Evolutionary conservation across 2,797 vertebrate species (phyloP).

Genomic region (Spinus pinus): DNA sequence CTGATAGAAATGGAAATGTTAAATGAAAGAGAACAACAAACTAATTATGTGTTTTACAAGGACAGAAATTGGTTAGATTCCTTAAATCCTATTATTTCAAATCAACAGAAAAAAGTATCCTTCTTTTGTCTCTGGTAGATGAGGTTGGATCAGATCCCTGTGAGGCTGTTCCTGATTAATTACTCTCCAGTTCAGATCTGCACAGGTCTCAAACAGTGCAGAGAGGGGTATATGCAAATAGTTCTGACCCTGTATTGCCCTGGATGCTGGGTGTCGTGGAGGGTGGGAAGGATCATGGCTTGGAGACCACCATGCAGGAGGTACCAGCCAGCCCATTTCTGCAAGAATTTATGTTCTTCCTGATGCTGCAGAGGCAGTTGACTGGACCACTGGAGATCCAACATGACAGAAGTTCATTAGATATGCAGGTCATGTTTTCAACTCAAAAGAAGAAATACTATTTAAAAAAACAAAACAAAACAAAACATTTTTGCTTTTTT

Average conservation of each 20-base stretch:
- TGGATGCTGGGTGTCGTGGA: accelerated
- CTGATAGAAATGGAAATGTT: not conserved
- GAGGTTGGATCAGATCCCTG: not conserved
- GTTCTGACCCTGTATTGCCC: not conserved
- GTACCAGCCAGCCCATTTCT: not conserved
- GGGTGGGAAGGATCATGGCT: not conserved
- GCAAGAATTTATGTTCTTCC: not conserved
- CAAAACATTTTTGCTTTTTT: not conserved
- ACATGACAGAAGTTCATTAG: accelerated
- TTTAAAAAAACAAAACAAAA: not conserved
- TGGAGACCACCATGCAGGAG: not conserved
- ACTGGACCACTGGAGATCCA: not conserved
- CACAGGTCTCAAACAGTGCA: not conserved
- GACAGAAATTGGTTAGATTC: not conserved
- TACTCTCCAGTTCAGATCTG: not conserved
- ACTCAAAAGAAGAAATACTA: not conserved
- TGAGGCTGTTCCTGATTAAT: not conserved
- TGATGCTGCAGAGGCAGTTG: not conserved
- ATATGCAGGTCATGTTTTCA: not conserved
- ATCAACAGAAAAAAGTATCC: not conserved
- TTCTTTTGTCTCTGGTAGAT: not conserved
- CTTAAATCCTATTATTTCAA: not conserved
- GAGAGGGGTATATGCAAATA: not conserved
- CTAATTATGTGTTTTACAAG: not conserved
- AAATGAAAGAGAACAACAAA: not conserved